Evolutionary conservation across 2,888 invertebrate genomes (phyloP), one percentile per base, ranked within the genome.

Genomic region (Oligia fasciuncula): DNA sequence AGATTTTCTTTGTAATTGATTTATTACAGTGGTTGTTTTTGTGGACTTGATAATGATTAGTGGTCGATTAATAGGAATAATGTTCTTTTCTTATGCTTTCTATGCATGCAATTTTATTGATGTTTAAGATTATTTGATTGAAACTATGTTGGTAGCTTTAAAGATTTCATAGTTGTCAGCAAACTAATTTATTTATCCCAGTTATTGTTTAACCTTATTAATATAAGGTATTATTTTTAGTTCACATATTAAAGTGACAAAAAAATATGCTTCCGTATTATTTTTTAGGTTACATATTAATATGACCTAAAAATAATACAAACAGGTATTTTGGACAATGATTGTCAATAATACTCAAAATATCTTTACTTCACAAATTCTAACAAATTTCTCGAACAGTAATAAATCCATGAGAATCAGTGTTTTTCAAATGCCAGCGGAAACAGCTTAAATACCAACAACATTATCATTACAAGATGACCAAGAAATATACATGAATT

Each of bases 11-110:
- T 69, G n/a, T 65, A 49, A 54, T 69, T 68, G 54, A 74, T 79
- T 76, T 79, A 68, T 65, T 73, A 83, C 79, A 85, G 76, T 82
- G 43, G 73, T 5, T 0, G 29, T 68, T 85, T 84, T 82, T 82
- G 51, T 73, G 19, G 4, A 19, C 3, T 57, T 62, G 23, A 73
- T 73, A 76, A 68, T 63, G 60, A 72, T 81, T 40, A 65, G 62
- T 54, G 40, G 40, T 49, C 46, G 57, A 77, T 68, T 71, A 74
- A 60, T 67, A 54, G 17, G 65, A 65, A 54, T 29, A 35, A 63
- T 62, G 43, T 51, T 70, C 6, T 67, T 73, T 65, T 66, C 43
- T 54, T 69, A 75, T 54, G 9, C 70, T 9, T 54, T 23, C 29
- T 46, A 54, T 69, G 46, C 19, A 70, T 57, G 40, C 70, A 35